Percentiles rank a stretch among this genome's conserved stretches.
phyloP scores from a whole-genome alignment of 2,888 invertebrate species.

The Drosophila affinis region DNA sequence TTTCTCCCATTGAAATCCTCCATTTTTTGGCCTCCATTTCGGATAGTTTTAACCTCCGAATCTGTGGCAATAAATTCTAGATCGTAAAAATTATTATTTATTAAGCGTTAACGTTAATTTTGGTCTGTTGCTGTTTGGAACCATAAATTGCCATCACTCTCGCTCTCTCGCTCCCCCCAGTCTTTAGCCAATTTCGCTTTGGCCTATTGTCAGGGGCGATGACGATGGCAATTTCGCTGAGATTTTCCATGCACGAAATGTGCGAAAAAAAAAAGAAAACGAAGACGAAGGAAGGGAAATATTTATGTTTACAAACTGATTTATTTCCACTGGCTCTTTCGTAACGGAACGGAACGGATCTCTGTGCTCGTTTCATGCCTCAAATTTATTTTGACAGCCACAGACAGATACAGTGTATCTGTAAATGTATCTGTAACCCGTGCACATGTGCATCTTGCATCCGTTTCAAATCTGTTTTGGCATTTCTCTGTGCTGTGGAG shows the following conservation, averaged over 20 bases:
- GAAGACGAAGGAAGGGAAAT: slow-evolving; percentile 20
- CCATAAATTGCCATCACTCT: slow-evolving; percentile 59
- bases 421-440: background rate
- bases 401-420: slow-evolving; percentile 39
- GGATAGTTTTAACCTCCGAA: slow-evolving; percentile 54
- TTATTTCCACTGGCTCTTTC: slow-evolving; percentile 55
- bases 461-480: slow-evolving; percentile 26
- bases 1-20: background rate
- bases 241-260: slow-evolving; percentile 63
- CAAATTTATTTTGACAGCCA: slow-evolving; percentile 74
- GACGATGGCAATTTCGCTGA: slow-evolving; percentile 42
- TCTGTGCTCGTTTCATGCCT: slow-evolving; percentile 51
- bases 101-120: slow-evolving; percentile 65
- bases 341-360: background rate
- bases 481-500: background rate
- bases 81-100: slow-evolving; percentile 80
- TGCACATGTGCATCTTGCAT: slow-evolving; percentile 13
- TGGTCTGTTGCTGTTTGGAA: slow-evolving; percentile 60
- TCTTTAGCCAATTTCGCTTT: slow-evolving; percentile 42
- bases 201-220: slow-evolving; percentile 28
- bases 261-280: slow-evolving; percentile 45
- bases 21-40: slow-evolving; percentile 23
- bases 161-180: background rate
- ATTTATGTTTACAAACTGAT: slow-evolving; percentile 76
- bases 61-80: slow-evolving; percentile 49